Percentiles rank a stretch among this genome's conserved stretches.
phyloP scores from a whole-genome alignment of 2,888 invertebrate genomes.

The Phaedon cochleariae region DNA sequence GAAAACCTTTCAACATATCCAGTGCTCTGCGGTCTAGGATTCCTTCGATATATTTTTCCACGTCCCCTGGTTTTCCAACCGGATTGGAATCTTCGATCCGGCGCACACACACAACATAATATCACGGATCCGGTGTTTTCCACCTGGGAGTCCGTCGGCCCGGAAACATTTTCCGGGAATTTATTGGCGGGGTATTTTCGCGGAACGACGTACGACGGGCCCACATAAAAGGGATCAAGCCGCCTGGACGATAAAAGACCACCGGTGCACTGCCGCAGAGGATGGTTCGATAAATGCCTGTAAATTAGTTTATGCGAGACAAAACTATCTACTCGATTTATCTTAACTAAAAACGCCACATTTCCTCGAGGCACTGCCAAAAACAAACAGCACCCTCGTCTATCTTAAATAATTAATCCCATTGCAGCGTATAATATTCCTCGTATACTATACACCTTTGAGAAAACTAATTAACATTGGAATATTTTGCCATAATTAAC shows the following conservation, averaged over 20 bases:
- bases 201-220: background rate
- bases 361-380: background rate
- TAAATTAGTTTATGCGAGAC: background rate
- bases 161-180: constrained; percentile 24
- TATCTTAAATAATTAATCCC: background rate
- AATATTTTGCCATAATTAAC: too few species aligned
- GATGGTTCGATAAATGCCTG: too few species aligned
- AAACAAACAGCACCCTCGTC: background rate
- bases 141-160: constrained; percentile 9
- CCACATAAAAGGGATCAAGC: background rate
- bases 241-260: background rate
- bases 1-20: background rate
- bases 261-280: background rate
- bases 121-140: constrained; percentile 3
- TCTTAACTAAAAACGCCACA: background rate
- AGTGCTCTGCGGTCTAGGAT: background rate
- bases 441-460: too few species aligned
- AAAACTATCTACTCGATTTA: background rate
- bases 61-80: background rate
- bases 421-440: background rate
- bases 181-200: constrained; percentile 17
- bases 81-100: background rate
- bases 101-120: background rate
- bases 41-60: background rate
- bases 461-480: too few species aligned